These are phyloP conservation scores for Phalacrocorax aristotelis DNA, from an alignment of 2,113 vertebrate species.

Conservation along the genomic window DNA sequence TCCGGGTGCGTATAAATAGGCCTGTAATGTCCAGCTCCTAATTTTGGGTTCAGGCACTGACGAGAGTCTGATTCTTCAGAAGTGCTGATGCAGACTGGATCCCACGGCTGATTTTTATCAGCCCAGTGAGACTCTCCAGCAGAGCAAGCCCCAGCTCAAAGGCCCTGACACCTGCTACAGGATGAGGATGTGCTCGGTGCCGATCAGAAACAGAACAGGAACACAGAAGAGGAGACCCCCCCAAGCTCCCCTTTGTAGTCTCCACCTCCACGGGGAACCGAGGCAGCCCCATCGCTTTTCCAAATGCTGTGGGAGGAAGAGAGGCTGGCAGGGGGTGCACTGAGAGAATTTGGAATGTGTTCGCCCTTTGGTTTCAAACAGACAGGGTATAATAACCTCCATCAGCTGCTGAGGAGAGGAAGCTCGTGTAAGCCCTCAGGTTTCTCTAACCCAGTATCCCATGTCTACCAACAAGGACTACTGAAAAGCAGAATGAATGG, in stretches of 20 bases:
- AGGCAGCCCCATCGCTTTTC: not conserved
- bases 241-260: not conserved
- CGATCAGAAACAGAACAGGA: not conserved
- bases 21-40: not conserved
- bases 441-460: not conserved
- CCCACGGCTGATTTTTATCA: not conserved
- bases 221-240: not conserved
- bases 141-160: not conserved
- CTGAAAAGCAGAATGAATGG: not conserved
- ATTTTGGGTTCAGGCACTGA: not conserved
- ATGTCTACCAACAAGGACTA: not conserved
- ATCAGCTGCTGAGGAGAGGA: not conserved
- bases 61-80: not conserved
- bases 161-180: fast-evolving
- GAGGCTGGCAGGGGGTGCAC: not conserved
- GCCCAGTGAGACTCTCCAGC: not conserved
- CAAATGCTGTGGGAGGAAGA: not conserved
- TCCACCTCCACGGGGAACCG: fast-evolving
- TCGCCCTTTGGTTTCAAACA: not conserved
- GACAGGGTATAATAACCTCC: not conserved
- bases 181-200: not conserved
- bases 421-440: not conserved
- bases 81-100: not conserved
- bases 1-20: not conserved
- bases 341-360: not conserved